Conservation (phyloP, 2,888 invertebrate species). For the Tenthredo livida region DNA sequence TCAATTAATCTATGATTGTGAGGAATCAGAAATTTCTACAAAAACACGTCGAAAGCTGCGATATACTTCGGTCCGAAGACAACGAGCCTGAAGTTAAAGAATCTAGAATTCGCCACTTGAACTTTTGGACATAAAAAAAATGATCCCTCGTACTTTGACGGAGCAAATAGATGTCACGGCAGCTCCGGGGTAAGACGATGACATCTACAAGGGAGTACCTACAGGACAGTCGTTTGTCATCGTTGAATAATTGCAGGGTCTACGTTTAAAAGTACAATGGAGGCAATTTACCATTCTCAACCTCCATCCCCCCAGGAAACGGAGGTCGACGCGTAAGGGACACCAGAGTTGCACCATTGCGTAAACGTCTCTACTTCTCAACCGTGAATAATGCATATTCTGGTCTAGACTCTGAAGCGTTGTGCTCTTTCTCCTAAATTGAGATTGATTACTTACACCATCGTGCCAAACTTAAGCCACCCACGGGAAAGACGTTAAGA, state of each 20-base stretch:
- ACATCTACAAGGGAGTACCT: neutral
- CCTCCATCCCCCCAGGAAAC: conserved; percentile 6
- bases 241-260: conserved; percentile 71
- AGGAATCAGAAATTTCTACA: neutral
- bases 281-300: conserved; percentile 34
- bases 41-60: neutral
- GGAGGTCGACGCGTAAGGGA: conserved; percentile 43
- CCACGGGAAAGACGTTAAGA: conserved; percentile 37
- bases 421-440: conserved; percentile 30
- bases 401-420: conserved; percentile 27
- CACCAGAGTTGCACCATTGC: conserved; percentile 39
- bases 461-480: conserved; percentile 39
- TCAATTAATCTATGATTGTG: neutral
- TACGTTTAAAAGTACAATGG: conserved; percentile 68
- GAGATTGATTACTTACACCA: conserved; percentile 47
- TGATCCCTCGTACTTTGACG: neutral
- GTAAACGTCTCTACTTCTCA: conserved; percentile 36
- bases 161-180: conserved; percentile 19
- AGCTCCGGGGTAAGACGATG: conserved; percentile 21
- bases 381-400: conserved; percentile 50
- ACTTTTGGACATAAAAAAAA: neutral
- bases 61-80: neutral
- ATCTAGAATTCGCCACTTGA: neutral
- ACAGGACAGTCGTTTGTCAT: conserved; percentile 70
- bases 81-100: neutral